Percentiles rank a stretch among this genome's conserved stretches.
phyloP scores from a whole-genome alignment of 2,797 vertebrate genomes.

The Dendrocincla fuliginosa region DNA sequence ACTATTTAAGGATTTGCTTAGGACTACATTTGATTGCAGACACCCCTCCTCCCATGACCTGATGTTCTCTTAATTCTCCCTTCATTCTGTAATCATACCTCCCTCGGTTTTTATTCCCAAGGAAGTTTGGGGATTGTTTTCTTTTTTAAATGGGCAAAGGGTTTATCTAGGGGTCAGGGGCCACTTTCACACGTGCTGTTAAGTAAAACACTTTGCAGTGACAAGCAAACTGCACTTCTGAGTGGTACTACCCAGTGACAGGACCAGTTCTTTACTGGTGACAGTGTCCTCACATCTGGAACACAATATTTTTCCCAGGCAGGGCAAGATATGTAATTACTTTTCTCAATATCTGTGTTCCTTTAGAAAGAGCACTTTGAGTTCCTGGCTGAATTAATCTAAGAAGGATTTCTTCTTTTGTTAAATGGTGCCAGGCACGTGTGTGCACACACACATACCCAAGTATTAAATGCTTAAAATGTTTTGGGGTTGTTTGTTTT shows the following conservation, averaged over 20 bases:
- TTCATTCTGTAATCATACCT: not conserved
- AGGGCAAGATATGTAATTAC: not conserved
- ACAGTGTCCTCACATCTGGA: not conserved
- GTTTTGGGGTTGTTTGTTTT: too few species aligned
- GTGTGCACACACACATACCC: not conserved
- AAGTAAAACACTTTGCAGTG: not conserved
- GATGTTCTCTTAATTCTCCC: not conserved
- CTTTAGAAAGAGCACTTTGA: not conserved
- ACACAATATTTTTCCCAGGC: not conserved
- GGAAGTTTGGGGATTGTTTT: not conserved
- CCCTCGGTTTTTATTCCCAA: not conserved
- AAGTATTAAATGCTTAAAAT: not conserved
- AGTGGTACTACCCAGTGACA: not conserved
- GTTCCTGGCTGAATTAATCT: not conserved
- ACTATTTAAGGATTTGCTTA: not conserved
- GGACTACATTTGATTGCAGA: not conserved
- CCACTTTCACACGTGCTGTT: not conserved
- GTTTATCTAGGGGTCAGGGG: rapidly evolving
- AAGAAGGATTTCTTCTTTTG: not conserved
- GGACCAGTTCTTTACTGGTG: not conserved
- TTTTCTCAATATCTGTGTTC: not conserved
- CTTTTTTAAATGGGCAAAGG: not conserved
- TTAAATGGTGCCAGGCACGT: not conserved
- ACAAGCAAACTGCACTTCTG: not conserved
- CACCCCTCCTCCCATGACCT: not conserved